A percentile compares a stretch with the other conserved stretches of the same genome.
Evolutionary conservation across 2,113 vertebrate genomes (phyloP).

Genomic region (Nannospalax galili): DNA sequence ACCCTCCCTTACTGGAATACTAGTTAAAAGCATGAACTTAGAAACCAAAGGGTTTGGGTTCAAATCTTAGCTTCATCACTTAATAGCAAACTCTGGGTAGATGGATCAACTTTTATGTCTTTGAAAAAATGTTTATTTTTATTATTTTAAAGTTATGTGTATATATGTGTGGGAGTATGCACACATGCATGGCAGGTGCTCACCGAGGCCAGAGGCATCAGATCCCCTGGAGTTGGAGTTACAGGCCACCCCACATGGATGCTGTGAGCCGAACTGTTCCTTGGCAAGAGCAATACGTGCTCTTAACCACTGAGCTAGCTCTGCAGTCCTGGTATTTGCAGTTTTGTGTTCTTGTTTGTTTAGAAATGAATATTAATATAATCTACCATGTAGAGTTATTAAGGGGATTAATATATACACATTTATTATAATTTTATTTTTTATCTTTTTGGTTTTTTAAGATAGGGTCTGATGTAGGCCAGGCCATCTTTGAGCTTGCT

Average conservation of each 20-base stretch:
- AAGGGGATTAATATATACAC: background rate
- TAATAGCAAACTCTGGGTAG: background rate
- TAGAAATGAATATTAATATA: background rate
- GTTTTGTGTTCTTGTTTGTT: background rate
- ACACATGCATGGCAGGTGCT: too few relatives aligned
- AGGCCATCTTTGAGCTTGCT: background rate
- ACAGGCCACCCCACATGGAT: too few relatives aligned
- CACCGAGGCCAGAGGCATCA: too few relatives aligned
- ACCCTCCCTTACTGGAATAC: background rate
- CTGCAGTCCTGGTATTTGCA: too few relatives aligned
- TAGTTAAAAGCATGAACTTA: slow-evolving; percentile 44
- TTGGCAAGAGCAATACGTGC: too few relatives aligned
- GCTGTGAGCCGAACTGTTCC: too few relatives aligned
- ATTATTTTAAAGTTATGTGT: too few relatives aligned
- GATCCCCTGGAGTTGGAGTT: too few relatives aligned
- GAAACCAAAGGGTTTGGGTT: background rate
- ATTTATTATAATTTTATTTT: background rate
- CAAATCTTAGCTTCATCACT: slow-evolving; percentile 12
- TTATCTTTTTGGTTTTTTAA: background rate
- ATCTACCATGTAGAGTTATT: background rate
- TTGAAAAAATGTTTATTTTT: background rate
- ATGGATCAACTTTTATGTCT: background rate
- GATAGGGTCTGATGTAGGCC: background rate
- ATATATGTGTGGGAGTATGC: too few relatives aligned
- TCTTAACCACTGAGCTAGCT: too few relatives aligned